Evolutionary conservation across 1,140 invertebrate genomes (phyloP), one percentile per base, ranked within the genome.

Genomic region (Drosophila punjabiensis): DNA sequence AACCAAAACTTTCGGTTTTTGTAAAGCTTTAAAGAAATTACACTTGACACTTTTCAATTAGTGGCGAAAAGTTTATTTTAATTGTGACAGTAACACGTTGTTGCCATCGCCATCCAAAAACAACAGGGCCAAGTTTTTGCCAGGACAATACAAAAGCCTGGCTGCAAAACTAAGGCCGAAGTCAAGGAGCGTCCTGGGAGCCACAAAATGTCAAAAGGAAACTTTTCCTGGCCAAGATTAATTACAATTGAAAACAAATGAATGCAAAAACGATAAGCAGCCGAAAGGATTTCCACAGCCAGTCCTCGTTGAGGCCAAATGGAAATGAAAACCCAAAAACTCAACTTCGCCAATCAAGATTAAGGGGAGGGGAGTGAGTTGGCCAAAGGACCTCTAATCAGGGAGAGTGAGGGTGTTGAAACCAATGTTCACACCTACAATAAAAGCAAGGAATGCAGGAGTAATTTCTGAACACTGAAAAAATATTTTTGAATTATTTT

Each of bases 211-310:
- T 90, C 86, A 90, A 80, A 86, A 86, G 86, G 76, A 89, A 89
- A 91, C 71, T 90, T 90, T 90, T 69, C 68, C 73, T 78, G 76
- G 75, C 76, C 76, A 79, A 90, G 86, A 90, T 90, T 90, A 90
- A 90, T 90, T 90, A 90, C 86, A 90, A 90, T 90, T 90, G 86
- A 90, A 90, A 90, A 90, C 86, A 90, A 90, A 90, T 90, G 86
- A 90, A 90, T 90, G 86, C 87, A 90, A 90, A 90, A 90, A 86
- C 86, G 86, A 90, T 90, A 90, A 90, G 86, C 87, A 86, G 86
- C 81, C 86, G 56, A 89, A 89, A 89, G 82, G 82, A 86, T 86
- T 86, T 59, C 60, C 62, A 81, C 55, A 74, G 67, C 50, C 61
- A 66, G 45, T 45, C 62, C 43, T 28, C 43, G 56, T 28, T 32